phyloP scores from a whole-genome alignment of 2,888 invertebrate genomes.

The Chirona hameri region DNA sequence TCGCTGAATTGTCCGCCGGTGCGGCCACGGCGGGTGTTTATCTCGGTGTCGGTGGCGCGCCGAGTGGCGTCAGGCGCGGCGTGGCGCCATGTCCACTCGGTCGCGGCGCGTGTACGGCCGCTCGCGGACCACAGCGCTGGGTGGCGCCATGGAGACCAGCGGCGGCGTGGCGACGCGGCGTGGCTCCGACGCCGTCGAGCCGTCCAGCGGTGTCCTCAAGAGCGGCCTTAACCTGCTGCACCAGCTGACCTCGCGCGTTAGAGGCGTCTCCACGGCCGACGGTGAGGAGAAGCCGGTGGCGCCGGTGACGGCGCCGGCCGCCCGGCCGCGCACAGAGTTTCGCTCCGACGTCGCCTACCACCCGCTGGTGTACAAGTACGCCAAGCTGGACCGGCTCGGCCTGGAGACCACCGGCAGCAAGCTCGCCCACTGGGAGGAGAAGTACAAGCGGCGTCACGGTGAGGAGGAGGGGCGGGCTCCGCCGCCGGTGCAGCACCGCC shows the following conservation, averaged over 20 bases:
- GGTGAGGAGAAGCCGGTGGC: neutral
- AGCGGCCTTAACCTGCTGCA: constrained; percentile 2
- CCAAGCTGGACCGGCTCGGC: neutral
- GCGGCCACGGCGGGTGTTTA: neutral
- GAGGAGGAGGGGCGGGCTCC: neutral
- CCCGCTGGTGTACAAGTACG: constrained; percentile 29
- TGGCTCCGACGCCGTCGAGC: neutral
- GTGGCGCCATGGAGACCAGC: constrained; percentile 1
- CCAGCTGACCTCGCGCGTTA: constrained; percentile 13
- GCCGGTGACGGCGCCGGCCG: neutral
- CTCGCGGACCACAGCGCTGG: constrained; percentile 1
- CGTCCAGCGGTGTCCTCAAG: neutral
- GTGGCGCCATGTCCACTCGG: neutral
- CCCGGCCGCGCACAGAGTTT: neutral
- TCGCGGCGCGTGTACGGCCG: constrained; percentile 5
- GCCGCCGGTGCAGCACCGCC: neutral
- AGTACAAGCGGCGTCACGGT: neutral
- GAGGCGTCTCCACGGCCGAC: neutral
- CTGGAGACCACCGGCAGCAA: neutral
- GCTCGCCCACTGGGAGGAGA: constrained; percentile 29
- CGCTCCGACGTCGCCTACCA: constrained; percentile 25
- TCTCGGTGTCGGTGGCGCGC: neutral
- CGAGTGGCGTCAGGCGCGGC: neutral
- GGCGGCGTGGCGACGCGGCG: neutral
- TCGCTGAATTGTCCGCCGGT: neutral